Evolutionary conservation across 1,140 invertebrate genomes (phyloP).

Genomic region (Stegodyphus dumicola): DNA sequence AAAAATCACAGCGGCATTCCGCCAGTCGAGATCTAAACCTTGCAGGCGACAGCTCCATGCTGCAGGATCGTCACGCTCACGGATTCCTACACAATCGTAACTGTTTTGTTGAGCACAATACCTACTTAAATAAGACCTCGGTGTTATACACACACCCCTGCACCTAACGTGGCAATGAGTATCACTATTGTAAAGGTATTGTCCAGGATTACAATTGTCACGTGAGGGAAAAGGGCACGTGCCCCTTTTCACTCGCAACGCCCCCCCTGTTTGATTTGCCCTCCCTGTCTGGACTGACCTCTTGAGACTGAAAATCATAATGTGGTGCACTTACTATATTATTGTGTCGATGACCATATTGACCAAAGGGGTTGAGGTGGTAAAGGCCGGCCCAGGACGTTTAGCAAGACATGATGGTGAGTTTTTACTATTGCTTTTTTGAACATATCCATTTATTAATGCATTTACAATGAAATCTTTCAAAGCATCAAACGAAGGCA

Average conservation of each 20-base stretch:
- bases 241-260: background rate
- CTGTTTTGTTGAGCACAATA: background rate
- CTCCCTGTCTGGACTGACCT: background rate
- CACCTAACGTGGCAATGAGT: background rate
- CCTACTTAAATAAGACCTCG: too few relatives aligned
- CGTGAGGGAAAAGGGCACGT: background rate
- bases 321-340: background rate
- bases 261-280: background rate
- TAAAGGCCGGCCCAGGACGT: background rate
- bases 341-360: slow-evolving; percentile 23
- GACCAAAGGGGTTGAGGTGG: background rate
- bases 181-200: background rate
- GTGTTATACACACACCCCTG: too few relatives aligned
- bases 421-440: background rate
- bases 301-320: background rate
- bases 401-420: slow-evolving; percentile 37
- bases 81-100: background rate
- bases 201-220: background rate
- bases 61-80: background rate
- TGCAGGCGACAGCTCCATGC: background rate
- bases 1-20: background rate
- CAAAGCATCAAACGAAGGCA: too few relatives aligned
- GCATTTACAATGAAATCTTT: too few relatives aligned
- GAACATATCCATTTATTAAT: too few relatives aligned
- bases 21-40: background rate